Evolutionary conservation across 2,113 vertebrate genomes (phyloP).

Genomic region (Diadophis punctatus): DNA sequence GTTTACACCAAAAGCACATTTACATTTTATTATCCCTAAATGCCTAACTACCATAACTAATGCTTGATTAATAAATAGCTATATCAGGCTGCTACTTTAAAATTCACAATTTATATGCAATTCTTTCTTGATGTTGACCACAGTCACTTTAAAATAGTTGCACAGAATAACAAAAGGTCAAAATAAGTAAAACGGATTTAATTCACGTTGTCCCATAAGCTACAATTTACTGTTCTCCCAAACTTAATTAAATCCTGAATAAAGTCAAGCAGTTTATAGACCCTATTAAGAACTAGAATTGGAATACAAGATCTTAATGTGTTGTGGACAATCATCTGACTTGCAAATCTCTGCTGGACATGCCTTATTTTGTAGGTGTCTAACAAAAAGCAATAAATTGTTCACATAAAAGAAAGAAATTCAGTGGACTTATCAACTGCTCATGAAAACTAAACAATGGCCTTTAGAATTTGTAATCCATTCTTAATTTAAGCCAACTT

Average conservation of each 20-base stretch:
- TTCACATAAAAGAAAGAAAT: fast-evolving
- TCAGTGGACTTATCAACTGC: neutral
- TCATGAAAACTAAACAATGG: neutral
- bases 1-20: conserved; percentile 59
- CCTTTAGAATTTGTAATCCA: neutral
- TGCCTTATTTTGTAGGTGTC: neutral
- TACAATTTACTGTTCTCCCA: conserved; percentile 12
- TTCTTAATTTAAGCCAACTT: neutral
- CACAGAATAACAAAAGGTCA: conserved; percentile 6
- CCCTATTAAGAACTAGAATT: conserved; percentile 8
- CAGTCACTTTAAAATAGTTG: neutral
- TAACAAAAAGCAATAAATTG: conserved; percentile 4
- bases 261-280: conserved; percentile 20
- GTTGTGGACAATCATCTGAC: neutral
- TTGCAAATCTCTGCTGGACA: neutral
- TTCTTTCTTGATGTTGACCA: neutral
- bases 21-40: conserved; percentile 71
- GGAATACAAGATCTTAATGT: neutral
- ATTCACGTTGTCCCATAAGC: conserved; percentile 2
- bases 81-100: conserved; percentile 45
- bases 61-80: conserved; percentile 62
- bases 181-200: conserved; percentile 31
- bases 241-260: conserved; percentile 27
- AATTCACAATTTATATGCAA: neutral
- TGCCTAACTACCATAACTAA: conserved; percentile 68